phyloP scores from a whole-genome alignment of 1,140 invertebrate genomes.

The Zaprionus taronus region DNA sequence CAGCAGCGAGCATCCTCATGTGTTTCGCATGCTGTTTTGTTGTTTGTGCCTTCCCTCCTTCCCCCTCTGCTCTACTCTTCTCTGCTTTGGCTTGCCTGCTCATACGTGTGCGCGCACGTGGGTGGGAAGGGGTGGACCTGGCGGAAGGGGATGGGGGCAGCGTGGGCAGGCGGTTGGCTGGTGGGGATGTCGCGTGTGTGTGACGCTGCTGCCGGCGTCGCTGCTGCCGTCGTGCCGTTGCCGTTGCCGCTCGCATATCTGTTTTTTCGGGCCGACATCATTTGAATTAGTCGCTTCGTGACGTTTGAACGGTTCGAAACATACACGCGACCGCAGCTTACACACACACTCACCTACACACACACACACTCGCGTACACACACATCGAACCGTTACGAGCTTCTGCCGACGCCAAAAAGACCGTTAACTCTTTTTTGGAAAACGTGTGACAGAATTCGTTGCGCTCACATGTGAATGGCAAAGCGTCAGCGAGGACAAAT shows the following conservation, averaged over 20 bases:
- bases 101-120: constrained; percentile 82
- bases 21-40: constrained; percentile 70
- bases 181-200: constrained; percentile 58
- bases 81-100: constrained; percentile 40
- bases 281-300: constrained; percentile 84
- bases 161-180: constrained; percentile 36
- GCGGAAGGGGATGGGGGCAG: constrained; percentile 22
- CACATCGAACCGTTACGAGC: constrained; percentile 38
- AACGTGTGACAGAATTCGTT: constrained; percentile 51
- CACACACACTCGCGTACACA: constrained; percentile 20
- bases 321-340: constrained; percentile 75
- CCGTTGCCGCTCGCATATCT: constrained; percentile 57
- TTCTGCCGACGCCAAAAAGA: constrained; percentile 51
- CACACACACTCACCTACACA: constrained; percentile 43
- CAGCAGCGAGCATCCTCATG: constrained; percentile 71
- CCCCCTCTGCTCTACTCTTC: too few relatives aligned
- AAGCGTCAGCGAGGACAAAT: constrained; percentile 21
- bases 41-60: constrained; percentile 45
- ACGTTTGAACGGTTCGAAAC: constrained; percentile 84
- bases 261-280: constrained; percentile 80
- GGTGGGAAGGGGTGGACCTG: constrained; percentile 49
- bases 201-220: constrained; percentile 54
- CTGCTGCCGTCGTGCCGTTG: constrained; percentile 18
- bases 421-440: constrained; percentile 51
- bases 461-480: constrained; percentile 46